Conservation (phyloP, 1,140 invertebrate species). For the Meteorus sp. region DNA sequence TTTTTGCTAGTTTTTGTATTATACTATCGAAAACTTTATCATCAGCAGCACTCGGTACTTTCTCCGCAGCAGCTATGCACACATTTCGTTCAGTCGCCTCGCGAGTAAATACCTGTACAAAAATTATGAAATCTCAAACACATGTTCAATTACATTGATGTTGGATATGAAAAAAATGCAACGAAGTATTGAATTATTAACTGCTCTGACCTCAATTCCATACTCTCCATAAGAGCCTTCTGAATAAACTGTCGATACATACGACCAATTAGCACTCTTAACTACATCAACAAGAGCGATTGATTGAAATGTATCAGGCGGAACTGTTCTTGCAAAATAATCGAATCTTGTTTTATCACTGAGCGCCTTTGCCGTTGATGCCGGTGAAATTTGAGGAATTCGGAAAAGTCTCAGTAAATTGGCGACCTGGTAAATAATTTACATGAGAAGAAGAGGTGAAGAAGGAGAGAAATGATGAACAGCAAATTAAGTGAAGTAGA, state of each 20-base stretch:
- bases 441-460: background rate
- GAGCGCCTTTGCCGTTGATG: constrained; percentile 76
- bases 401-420: constrained; percentile 78
- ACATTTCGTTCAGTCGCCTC: constrained; percentile 70
- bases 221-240: constrained; percentile 71
- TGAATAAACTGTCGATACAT: constrained; percentile 78
- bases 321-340: constrained; percentile 79
- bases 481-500: background rate
- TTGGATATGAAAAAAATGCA: background rate
- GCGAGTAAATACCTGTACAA: constrained; percentile 63
- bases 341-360: constrained; percentile 79
- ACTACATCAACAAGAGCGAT: constrained; percentile 76
- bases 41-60: constrained; percentile 67
- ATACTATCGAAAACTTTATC: constrained; percentile 66
- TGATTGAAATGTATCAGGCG: constrained; percentile 79
- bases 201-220: constrained; percentile 55
- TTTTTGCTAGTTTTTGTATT: constrained; percentile 64
- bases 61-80: constrained; percentile 74
- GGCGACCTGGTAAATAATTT: constrained; percentile 66
- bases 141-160: background rate
- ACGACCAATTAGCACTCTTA: constrained; percentile 78
- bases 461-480: background rate
- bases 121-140: background rate
- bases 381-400: constrained; percentile 82
- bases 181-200: no score